Conservation (phyloP, 2,113 vertebrate genomes). For the Burhinus bistriatus region DNA sequence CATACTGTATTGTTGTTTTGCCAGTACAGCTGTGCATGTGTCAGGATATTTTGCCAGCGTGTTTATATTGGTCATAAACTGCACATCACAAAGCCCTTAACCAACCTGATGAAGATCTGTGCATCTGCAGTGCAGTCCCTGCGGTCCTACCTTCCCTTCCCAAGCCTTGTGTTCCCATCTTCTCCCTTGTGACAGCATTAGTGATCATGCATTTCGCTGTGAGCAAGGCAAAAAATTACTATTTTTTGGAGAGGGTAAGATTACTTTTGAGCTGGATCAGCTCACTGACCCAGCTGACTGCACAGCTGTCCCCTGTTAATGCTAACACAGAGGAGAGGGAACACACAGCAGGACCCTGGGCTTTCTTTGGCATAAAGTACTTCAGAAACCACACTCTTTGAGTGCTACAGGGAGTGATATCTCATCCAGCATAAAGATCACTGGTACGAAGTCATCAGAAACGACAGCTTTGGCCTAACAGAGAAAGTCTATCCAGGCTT, state of each 20-base stretch:
- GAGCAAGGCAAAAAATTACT: neutral
- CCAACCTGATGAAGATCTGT: neutral
- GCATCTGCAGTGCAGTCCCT: neutral
- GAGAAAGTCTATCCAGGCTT: neutral
- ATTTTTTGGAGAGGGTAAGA: neutral
- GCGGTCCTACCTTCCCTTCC: neutral
- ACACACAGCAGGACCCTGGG: neutral
- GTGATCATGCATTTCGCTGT: neutral
- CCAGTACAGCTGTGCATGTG: neutral
- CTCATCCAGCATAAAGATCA: neutral
- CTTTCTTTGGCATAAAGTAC: neutral
- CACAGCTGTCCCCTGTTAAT: conserved; percentile 16
- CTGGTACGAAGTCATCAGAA: conserved; percentile 15
- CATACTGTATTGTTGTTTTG: neutral
- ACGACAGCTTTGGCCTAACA: neutral
- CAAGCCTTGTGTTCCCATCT: neutral
- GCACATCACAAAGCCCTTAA: neutral
- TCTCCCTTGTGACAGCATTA: neutral
- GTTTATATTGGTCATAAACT: neutral
- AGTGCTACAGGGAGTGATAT: neutral
- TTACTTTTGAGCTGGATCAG: neutral
- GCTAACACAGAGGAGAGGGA: neutral
- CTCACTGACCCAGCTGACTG: neutral
- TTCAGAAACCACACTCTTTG: neutral
- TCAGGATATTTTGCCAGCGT: neutral